Evolutionary conservation across 1,140 invertebrate genomes (phyloP), one percentile per base, ranked within the genome.

Genomic region (Drosophila parvula): DNA sequence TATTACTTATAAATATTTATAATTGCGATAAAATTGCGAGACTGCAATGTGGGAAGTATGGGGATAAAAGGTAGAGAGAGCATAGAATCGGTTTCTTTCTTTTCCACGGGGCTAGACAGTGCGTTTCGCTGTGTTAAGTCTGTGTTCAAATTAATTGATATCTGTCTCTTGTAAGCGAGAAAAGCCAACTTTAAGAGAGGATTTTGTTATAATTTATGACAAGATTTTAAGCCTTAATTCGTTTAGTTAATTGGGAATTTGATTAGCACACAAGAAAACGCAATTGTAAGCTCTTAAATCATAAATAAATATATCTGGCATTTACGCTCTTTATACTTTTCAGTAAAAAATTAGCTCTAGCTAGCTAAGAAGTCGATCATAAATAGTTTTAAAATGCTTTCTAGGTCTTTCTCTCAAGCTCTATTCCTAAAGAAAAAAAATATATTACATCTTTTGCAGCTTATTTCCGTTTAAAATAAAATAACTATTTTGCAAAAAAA

Each of bases 1-100:
- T 22, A 38, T 48, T 70, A 11, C 63, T 73, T 65, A 83, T 82
- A 83, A 83, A 79, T 83, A 82, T 79, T 83, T 82, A 82, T 79
- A 82, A 75, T 79, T 65, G 63, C 62, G 32, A 64, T 74, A 70
- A 69, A 75, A 57, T 58, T 78, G 62, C 62, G 56, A 53, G 50
- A 45, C 64, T 57, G 47, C 32, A 16, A 45, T 70, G 51, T 55
- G 68, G 41, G 68, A 69, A 70, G 22, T 22, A n/a, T 57, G 67
- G 22, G 27, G 41, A 36, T 38, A 45, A 45, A 9, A n/a, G 18
- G 22, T 7, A 45, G 5, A 34, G 10, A 11, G 5, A 34, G 10
- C 8, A 1, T 41, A 38, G n/a, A 22, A 22, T 48, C n/a, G n/a
- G 50, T 18, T 48, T 48, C 14, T 4, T 16, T 27, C 10, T 1